Evolutionary conservation across 2,113 vertebrate species (phyloP).

Genomic region (Gila orcuttii): DNA sequence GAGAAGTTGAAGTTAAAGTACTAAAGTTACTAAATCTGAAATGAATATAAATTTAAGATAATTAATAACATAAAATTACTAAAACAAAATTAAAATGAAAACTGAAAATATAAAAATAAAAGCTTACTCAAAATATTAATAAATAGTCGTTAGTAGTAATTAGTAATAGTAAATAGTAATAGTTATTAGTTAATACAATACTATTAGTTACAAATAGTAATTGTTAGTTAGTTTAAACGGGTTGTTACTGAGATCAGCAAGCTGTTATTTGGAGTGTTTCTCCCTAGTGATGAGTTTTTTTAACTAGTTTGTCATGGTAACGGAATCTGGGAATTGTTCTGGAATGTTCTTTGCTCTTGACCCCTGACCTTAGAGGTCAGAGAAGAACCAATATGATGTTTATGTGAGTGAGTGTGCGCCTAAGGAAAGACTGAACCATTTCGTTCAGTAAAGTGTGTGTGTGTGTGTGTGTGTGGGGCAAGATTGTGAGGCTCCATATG

Average conservation of each 20-base stretch:
- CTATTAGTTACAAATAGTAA: no score
- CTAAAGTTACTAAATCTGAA: neutral
- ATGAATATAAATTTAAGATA: neutral
- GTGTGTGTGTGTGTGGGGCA: neutral
- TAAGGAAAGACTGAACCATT: neutral
- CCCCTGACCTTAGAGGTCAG: conserved; percentile 11
- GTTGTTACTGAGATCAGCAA: neutral
- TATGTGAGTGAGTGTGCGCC: neutral
- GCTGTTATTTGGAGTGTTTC: neutral
- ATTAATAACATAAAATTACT: neutral
- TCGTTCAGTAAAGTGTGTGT: neutral
- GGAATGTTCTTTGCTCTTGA: conserved; percentile 40
- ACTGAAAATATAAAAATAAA: neutral
- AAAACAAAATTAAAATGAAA: neutral
- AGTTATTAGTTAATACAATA: no score
- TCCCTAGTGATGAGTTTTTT: conserved; percentile 4
- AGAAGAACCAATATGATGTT: conserved; percentile 7
- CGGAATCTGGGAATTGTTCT: conserved; percentile 15
- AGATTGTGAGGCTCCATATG: conserved; percentile 67
- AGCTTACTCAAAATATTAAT: neutral
- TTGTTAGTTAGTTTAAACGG: no score
- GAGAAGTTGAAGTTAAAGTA: neutral
- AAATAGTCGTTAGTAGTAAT: no score
- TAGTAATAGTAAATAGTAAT: no score
- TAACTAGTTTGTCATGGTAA: conserved; percentile 12